Conservation (phyloP, 2,888 invertebrate species). For the Metallyticus violacea region DNA sequence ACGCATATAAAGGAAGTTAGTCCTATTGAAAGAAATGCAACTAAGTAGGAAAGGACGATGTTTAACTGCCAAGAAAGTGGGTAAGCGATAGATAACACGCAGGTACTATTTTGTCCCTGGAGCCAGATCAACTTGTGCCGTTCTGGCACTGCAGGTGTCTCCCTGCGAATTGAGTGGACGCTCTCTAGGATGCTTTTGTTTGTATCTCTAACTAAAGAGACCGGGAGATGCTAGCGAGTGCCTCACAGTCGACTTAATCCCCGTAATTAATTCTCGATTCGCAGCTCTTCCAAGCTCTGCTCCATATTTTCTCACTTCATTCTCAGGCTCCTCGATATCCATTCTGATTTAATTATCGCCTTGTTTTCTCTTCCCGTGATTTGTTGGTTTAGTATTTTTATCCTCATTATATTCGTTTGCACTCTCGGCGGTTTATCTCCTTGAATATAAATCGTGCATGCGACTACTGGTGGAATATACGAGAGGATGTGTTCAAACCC, state of each 20-base stretch:
- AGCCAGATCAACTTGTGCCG: neutral
- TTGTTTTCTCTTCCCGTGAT: neutral
- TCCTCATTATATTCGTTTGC: neutral
- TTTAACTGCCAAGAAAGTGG: no score
- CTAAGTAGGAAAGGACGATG: no score
- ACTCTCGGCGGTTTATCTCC: neutral
- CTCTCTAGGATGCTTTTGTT: neutral
- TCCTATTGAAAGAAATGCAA: no score
- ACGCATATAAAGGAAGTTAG: no score
- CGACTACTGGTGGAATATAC: neutral
- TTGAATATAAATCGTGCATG: neutral
- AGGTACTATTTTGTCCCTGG: no score
- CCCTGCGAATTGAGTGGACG: neutral
- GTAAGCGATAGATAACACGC: no score
- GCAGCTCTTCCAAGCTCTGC: neutral
- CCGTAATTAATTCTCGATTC: slow-evolving; percentile 4
- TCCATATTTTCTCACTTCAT: neutral
- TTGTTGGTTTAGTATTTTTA: neutral
- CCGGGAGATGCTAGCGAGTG: neutral
- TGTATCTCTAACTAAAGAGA: neutral
- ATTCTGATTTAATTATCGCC: neutral
- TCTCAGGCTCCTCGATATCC: neutral
- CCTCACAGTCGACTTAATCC: neutral
- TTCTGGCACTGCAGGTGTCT: neutral
- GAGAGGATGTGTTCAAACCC: neutral